Conservation (phyloP, 2,888 invertebrate genomes). For the Chrysolina americana region DNA sequence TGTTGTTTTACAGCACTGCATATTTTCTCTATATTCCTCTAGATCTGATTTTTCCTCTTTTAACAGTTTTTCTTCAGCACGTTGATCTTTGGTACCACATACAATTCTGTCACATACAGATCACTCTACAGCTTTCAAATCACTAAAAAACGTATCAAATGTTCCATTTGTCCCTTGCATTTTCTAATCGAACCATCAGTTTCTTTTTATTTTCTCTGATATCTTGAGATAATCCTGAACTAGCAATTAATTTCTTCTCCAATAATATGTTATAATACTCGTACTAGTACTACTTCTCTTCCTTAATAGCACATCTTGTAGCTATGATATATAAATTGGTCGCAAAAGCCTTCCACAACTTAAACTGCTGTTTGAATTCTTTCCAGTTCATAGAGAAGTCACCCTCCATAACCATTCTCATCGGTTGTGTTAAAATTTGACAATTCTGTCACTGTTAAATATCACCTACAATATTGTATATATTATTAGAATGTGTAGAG, state of each 20-base stretch:
- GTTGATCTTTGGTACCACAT: constrained; percentile 5
- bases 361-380: not conserved
- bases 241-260: constrained; percentile 11
- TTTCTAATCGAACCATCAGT: not conserved
- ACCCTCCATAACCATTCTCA: too few species aligned
- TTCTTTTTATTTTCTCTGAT: not conserved
- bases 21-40: not conserved
- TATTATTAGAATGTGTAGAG: too few species aligned
- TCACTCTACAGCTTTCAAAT: not conserved
- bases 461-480: too few species aligned
- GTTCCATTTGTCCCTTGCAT: not conserved
- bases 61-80: not conserved
- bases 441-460: too few species aligned
- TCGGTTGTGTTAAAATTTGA: not conserved
- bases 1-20: constrained; percentile 7
- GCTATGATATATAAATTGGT: not conserved
- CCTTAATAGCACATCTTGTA: not conserved
- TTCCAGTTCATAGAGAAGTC: not conserved
- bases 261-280: not conserved
- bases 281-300: not conserved
- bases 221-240: not conserved
- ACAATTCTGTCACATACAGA: not conserved
- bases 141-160: not conserved
- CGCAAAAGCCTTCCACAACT: too few species aligned
- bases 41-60: not conserved